Percentiles rank a stretch among this genome's conserved stretches.
These are phyloP conservation scores for Calephelis nemesis DNA, from an alignment of 1,140 invertebrate genomes.

Conservation along the genomic window DNA sequence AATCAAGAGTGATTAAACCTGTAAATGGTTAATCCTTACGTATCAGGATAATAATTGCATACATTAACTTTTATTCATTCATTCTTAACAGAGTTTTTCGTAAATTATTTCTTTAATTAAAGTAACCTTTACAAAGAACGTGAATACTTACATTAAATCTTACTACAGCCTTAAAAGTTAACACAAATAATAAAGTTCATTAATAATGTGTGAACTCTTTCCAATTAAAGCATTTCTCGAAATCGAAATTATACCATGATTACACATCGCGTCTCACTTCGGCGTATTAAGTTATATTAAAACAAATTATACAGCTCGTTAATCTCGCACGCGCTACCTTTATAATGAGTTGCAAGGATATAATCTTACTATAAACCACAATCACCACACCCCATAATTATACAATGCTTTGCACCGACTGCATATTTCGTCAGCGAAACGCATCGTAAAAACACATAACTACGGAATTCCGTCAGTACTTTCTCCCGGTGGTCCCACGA, in stretches of 20 bases:
- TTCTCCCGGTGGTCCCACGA: slow-evolving; percentile 66
- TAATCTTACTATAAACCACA: slow-evolving; percentile 12
- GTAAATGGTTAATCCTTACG: too few relatives aligned
- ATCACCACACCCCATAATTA: slow-evolving; percentile 52
- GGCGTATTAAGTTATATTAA: not conserved
- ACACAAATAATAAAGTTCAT: not conserved
- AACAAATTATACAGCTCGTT: slow-evolving; percentile 5
- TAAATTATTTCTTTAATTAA: not conserved
- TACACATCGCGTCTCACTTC: not conserved
- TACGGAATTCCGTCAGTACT: slow-evolving; percentile 65
- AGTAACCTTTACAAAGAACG: not conserved
- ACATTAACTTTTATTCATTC: too few relatives aligned
- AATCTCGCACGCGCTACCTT: slow-evolving; percentile 5
- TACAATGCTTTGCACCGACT: slow-evolving; percentile 37
- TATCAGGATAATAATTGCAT: too few relatives aligned
- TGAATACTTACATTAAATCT: not conserved
- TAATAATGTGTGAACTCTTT: not conserved
- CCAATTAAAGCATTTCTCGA: not conserved
- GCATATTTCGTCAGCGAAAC: slow-evolving; percentile 46
- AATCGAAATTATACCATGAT: slow-evolving; percentile 1
- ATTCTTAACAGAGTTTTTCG: too few relatives aligned
- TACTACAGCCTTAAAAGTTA: not conserved
- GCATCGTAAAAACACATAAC: slow-evolving; percentile 30
- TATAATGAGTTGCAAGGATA: slow-evolving; percentile 6
- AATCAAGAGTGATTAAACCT: too few relatives aligned